These are phyloP conservation scores for Naso thynnoides DNA, from an alignment of 2,797 vertebrate genomes.

Conservation along the genomic window DNA sequence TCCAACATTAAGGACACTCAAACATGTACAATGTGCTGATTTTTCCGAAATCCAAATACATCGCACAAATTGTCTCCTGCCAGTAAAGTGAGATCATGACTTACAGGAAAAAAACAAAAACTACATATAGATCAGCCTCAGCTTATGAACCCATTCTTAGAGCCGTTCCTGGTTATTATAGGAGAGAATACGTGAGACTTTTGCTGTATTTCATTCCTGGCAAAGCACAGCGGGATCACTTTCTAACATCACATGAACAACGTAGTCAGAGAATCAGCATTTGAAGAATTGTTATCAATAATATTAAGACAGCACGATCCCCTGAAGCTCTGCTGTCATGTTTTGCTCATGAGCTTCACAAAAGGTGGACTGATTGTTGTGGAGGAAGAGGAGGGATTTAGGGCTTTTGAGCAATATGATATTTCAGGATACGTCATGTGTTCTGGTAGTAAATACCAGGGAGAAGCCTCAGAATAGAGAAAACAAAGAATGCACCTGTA, in stretches of 20 bases:
- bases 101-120: no score
- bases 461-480: slow-evolving; percentile 1
- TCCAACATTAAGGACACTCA: neutral
- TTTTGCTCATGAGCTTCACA: slow-evolving; percentile 35
- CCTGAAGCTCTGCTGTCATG: slow-evolving; percentile 37
- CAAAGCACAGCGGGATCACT: slow-evolving; percentile 11
- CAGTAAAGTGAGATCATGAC: neutral
- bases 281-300: slow-evolving; percentile 40
- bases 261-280: slow-evolving; percentile 23
- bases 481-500: neutral
- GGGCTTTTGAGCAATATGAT: slow-evolving; percentile 10
- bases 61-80: neutral
- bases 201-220: neutral
- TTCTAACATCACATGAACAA: neutral
- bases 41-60: neutral
- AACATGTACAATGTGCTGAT: neutral
- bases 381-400: slow-evolving; percentile 19
- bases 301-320: slow-evolving; percentile 18
- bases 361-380: slow-evolving; percentile 17
- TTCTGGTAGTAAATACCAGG: neutral
- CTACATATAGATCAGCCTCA: neutral
- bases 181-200: neutral
- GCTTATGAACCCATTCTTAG: neutral
- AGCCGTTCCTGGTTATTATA: slow-evolving; percentile 3
- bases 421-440: slow-evolving; percentile 12